phyloP scores from a whole-genome alignment of 2,113 vertebrate species.

The Halcyon malimbica region DNA sequence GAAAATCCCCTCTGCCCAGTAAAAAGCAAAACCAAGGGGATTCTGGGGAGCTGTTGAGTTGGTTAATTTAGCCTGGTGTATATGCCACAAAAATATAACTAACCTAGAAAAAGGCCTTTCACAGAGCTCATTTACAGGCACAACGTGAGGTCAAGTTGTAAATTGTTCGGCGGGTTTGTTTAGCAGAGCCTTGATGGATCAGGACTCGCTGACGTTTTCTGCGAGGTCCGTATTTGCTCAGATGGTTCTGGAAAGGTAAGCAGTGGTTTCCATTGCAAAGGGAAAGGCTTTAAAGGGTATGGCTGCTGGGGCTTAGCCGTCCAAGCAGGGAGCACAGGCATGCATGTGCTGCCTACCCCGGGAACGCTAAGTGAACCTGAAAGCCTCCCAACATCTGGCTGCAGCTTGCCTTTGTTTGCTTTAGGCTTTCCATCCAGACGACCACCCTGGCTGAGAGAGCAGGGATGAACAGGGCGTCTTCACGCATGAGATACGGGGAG shows the following conservation, averaged over 20 bases:
- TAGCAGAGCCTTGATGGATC: background rate
- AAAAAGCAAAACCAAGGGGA: background rate
- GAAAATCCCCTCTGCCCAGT: background rate
- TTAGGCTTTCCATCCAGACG: constrained; percentile 66
- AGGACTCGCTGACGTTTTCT: background rate
- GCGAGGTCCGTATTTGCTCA: background rate
- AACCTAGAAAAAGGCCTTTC: background rate
- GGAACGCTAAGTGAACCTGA: constrained; percentile 72
- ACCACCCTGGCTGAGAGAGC: constrained; percentile 75
- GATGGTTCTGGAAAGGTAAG: background rate
- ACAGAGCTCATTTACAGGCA: background rate
- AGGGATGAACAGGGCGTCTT: constrained; percentile 35
- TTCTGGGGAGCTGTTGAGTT: background rate
- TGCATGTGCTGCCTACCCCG: constrained; percentile 37
- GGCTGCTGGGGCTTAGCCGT: background rate
- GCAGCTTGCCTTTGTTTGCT: constrained; percentile 77
- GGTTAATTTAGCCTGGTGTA: constrained; percentile 29
- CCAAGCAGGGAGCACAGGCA: background rate
- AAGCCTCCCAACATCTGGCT: constrained; percentile 79
- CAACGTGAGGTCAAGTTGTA: constrained; percentile 14
- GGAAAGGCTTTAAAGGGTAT: background rate
- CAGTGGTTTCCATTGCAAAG: background rate
- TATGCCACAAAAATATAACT: background rate
- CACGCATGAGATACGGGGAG: background rate
- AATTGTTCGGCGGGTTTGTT: background rate